These are phyloP conservation scores for Cybosia mesomella DNA, from an alignment of 2,888 invertebrate genomes.

Conservation along the genomic window DNA sequence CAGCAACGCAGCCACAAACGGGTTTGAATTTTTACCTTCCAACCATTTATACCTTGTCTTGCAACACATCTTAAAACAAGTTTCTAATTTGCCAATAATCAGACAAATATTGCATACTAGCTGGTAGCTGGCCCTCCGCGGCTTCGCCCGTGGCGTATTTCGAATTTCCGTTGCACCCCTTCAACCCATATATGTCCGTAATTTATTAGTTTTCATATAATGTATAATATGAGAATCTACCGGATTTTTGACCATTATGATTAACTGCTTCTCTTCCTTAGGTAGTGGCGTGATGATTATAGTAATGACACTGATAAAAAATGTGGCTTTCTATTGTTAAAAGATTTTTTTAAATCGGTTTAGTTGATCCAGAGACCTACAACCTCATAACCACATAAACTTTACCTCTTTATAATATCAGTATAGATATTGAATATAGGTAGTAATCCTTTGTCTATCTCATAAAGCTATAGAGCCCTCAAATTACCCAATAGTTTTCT, in stretches of 20 bases:
- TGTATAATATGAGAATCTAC: no score
- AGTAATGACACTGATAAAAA: no score
- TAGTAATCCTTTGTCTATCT: neutral
- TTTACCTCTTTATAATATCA: neutral
- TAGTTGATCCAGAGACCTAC: neutral
- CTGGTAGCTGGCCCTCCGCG: neutral
- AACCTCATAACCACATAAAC: no score
- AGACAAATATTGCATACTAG: neutral
- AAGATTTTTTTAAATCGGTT: neutral
- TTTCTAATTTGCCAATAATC: conserved; percentile 17
- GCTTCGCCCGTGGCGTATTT: neutral
- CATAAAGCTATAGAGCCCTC: conserved; percentile 18
- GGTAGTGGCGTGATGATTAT: no score
- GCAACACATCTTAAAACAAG: conserved; percentile 15
- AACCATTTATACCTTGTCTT: conserved; percentile 4
- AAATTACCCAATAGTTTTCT: conserved; percentile 38
- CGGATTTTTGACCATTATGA: no score
- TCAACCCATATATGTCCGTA: neutral
- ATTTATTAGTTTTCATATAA: no score
- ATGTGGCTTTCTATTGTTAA: neutral
- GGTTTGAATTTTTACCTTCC: conserved; percentile 16
- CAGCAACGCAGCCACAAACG: conserved; percentile 20
- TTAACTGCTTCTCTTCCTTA: no score
- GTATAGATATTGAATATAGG: neutral
- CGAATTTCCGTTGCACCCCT: neutral